Conservation (phyloP, 1,140 invertebrate genomes). For the Holcopasites calliopsidis region DNA sequence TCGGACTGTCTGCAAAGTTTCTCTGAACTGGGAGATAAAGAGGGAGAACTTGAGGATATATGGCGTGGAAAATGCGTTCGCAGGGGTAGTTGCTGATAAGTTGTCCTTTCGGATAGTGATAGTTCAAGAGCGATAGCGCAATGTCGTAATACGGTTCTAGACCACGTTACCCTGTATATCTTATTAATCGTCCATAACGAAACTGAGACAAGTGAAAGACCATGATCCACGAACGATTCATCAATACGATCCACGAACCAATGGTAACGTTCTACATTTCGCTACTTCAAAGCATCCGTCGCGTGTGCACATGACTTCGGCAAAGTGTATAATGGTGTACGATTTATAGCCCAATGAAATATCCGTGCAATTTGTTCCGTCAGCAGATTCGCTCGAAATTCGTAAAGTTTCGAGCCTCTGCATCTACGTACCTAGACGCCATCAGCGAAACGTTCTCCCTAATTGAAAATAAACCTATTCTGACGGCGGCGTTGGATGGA, state of each 20-base stretch:
- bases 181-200: neutral
- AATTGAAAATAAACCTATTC: conserved; percentile 64
- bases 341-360: conserved; percentile 24
- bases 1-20: too few species aligned
- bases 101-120: too few species aligned
- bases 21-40: too few species aligned
- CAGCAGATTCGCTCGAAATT: conserved; percentile 40
- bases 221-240: neutral
- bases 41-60: too few species aligned
- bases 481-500: conserved; percentile 20
- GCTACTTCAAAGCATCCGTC: neutral
- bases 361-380: conserved; percentile 34
- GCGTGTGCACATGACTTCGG: neutral
- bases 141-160: too few species aligned
- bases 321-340: neutral
- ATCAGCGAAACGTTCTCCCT: conserved; percentile 56
- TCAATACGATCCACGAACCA: too few species aligned
- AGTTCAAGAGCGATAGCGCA: too few species aligned
- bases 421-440: too few species aligned
- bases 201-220: neutral
- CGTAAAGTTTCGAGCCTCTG: conserved; percentile 18
- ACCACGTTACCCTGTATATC: neutral
- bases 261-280: too few species aligned
- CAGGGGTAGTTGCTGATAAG: too few species aligned
- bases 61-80: too few species aligned